phyloP scores from a whole-genome alignment of 2,888 invertebrate species.

The Apomyelois bistriatella region DNA sequence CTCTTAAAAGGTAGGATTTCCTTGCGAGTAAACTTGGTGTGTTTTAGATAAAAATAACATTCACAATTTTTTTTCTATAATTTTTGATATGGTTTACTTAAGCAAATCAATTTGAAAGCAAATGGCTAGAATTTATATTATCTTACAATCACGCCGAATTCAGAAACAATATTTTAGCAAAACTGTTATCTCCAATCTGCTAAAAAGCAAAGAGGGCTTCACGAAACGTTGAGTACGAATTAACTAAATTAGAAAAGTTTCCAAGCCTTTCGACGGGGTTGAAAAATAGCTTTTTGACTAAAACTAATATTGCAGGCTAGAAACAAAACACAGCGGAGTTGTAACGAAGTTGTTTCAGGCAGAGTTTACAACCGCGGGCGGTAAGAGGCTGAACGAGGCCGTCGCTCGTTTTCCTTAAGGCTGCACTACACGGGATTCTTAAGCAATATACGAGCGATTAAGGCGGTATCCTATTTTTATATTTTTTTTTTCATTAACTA shows the following conservation, averaged over 20 bases:
- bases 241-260: constrained; percentile 77
- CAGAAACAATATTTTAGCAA: constrained; percentile 45
- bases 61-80: no score
- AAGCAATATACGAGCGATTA: background rate
- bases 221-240: constrained; percentile 62
- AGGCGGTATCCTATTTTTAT: no score
- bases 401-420: constrained; percentile 46
- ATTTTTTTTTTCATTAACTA: no score
- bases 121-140: constrained; percentile 36
- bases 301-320: constrained; percentile 75
- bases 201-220: constrained; percentile 38
- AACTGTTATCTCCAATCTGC: constrained; percentile 50
- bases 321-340: constrained; percentile 69
- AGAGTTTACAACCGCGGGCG: constrained; percentile 68
- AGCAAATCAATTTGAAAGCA: background rate
- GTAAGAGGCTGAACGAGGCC: constrained; percentile 22
- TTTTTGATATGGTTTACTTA: background rate
- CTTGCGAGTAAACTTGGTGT: no score
- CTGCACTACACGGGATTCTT: background rate
- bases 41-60: no score
- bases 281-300: constrained; percentile 77
- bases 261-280: constrained; percentile 67
- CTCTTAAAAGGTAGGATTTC: no score
- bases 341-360: constrained; percentile 74
- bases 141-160: constrained; percentile 45